Conservation (phyloP, 1,140 invertebrate genomes). For the Diprion similis region DNA sequence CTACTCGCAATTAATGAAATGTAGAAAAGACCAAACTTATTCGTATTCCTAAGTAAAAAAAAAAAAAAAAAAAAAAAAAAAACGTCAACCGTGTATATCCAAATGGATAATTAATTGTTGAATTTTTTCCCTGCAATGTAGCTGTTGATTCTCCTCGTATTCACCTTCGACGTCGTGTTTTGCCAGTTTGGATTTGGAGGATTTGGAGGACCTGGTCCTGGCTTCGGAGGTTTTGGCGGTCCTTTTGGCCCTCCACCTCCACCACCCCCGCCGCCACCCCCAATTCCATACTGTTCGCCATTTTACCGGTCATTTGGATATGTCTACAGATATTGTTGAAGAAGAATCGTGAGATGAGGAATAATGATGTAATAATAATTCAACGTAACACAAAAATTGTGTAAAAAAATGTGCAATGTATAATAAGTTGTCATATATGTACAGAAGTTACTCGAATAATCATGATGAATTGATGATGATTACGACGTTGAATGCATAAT, state of each 20-base stretch:
- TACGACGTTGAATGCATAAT: no score
- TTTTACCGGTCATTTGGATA: neutral
- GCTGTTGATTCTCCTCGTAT: neutral
- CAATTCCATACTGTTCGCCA: neutral
- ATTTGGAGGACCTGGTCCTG: neutral
- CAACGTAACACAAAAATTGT: no score
- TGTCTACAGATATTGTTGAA: neutral
- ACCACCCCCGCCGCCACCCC: neutral
- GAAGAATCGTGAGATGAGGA: no score
- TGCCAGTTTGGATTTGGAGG: neutral
- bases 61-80: no score
- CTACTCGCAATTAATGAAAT: no score
- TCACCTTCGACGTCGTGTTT: neutral
- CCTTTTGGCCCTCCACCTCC: neutral
- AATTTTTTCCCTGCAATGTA: neutral
- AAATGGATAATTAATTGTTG: neutral
- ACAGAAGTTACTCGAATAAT: no score
- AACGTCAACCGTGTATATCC: neutral
- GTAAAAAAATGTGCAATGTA: no score
- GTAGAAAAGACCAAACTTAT: no score
- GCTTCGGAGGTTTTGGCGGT: neutral
- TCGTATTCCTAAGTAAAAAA: no score
- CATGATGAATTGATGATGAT: no score
- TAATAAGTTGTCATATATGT: no score
- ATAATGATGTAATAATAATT: no score